Percentiles rank a stretch among this genome's conserved stretches.
Evolutionary conservation across 2,888 invertebrate species (phyloP).

Genomic region (Eupithecia centaureata): DNA sequence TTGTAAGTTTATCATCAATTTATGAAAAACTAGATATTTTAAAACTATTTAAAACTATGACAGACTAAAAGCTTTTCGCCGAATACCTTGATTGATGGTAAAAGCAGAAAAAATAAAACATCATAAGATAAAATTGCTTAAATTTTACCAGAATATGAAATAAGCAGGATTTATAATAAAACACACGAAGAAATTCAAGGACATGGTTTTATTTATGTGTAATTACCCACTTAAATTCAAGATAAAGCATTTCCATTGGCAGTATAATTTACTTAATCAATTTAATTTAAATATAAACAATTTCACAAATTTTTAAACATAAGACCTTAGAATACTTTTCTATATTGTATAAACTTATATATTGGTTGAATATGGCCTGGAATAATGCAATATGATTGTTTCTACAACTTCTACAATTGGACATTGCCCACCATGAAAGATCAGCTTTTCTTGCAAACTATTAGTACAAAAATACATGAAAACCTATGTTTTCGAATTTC

Average conservation of each 20-base stretch:
- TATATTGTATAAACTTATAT: background rate
- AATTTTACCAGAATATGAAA: background rate
- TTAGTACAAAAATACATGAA: background rate
- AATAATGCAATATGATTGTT: background rate
- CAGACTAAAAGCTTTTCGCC: background rate
- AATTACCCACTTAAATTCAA: background rate
- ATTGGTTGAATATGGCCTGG: background rate
- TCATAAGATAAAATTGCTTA: background rate
- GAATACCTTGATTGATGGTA: background rate
- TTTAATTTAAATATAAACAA: no score
- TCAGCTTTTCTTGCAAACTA: background rate
- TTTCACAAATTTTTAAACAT: background rate
- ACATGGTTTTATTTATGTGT: constrained; percentile 1
- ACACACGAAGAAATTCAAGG: background rate
- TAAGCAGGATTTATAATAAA: background rate
- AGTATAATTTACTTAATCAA: background rate
- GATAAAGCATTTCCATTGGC: background rate
- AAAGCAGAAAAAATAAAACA: background rate
- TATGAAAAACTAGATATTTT: background rate
- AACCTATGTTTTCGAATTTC: no score
- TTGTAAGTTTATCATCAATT: background rate
- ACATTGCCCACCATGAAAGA: background rate
- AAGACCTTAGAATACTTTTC: background rate
- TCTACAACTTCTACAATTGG: background rate
- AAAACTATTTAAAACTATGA: background rate